Percentiles rank a stretch among this genome's conserved stretches.
Conservation (phyloP, 2,113 vertebrate genomes). For the Calidris pygmaea region DNA sequence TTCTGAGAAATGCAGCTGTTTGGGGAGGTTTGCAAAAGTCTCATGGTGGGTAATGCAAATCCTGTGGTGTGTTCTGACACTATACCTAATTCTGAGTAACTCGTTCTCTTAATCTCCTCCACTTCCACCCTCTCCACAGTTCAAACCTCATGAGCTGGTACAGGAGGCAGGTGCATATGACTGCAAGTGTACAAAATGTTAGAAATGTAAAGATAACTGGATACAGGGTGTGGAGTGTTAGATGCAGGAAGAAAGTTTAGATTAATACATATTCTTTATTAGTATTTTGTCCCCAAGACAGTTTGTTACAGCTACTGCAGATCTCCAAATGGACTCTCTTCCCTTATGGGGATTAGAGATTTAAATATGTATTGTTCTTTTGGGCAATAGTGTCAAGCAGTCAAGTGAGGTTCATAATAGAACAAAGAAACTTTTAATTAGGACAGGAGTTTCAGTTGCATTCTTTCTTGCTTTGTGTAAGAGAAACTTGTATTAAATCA, state of each 20-base stretch:
- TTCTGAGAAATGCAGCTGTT: neutral
- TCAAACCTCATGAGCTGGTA: neutral
- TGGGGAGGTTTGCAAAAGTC: neutral
- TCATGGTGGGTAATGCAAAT: neutral
- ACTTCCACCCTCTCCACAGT: neutral
- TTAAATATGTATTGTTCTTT: conserved; percentile 57
- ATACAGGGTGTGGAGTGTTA: neutral
- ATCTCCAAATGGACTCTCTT: neutral
- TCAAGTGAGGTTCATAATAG: conserved; percentile 49
- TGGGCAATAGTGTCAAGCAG: conserved; percentile 17
- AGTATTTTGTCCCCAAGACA: neutral
- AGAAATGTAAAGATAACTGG: neutral
- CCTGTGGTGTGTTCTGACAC: neutral
- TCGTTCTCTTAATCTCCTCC: neutral
- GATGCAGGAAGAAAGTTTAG: neutral
- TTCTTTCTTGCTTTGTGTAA: conserved; percentile 39
- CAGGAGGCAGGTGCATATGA: neutral
- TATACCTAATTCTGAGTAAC: neutral
- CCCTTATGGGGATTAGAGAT: neutral
- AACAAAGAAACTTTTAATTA: conserved; percentile 58
- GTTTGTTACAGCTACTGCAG: neutral
- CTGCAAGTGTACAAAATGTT: neutral
- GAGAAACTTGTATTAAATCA: conserved; percentile 34
- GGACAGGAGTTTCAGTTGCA: conserved; percentile 4
- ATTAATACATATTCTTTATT: neutral